Base-by-base conservation (phyloP, 2,797 vertebrate species). In the Ataeniobius toweri region DNA sequence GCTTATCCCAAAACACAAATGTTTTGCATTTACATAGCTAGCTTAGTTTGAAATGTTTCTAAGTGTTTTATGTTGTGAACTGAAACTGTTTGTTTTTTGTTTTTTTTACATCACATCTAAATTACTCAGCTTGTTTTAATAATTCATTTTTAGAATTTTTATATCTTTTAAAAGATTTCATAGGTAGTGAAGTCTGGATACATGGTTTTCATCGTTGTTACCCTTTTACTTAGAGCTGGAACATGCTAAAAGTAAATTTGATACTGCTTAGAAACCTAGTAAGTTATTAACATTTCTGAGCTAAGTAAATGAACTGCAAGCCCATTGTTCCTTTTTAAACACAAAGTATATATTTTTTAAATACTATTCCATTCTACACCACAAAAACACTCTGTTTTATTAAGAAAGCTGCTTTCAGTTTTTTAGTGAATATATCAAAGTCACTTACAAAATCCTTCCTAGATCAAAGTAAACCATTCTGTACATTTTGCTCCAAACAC, bases 401-500 rank as follows among this genome's bases (percentile, higher is more conserved):
- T 44, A 44, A 28, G 41, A 48, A 48, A 9, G 12, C 2, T 48
- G 8, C 7, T 9, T 12, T 44, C 41, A 44, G 10, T 46, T 14
- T 50, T 50, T 20, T 53, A 3, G 16, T 53, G 16, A 53, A 5
- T 53, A 22, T 53, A 53, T 53, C 51, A 53, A 5, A 22, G 22
- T 53, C 5, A 3, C 51, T 53, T 53, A 53, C 20, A 20, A 53
- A 58, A n/a, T 58, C 7, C 55, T n/a, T 22, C 51, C 51, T 53
- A 39, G 39, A 22, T 44, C 65, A 41, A 67, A 44, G 22, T 71
- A 80, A 83, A 88, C 68, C 13, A 53, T 55, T 78, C 83, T 82
- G 9, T 56, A 65, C 71, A 72, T 58, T 79, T 18, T 83, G 83
- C 86, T 89, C 81, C 73, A 53, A 79, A 70, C 28, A 41, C 14